Conservation (phyloP, 2,797 vertebrate genomes). For the Melopsittacus undulatus region DNA sequence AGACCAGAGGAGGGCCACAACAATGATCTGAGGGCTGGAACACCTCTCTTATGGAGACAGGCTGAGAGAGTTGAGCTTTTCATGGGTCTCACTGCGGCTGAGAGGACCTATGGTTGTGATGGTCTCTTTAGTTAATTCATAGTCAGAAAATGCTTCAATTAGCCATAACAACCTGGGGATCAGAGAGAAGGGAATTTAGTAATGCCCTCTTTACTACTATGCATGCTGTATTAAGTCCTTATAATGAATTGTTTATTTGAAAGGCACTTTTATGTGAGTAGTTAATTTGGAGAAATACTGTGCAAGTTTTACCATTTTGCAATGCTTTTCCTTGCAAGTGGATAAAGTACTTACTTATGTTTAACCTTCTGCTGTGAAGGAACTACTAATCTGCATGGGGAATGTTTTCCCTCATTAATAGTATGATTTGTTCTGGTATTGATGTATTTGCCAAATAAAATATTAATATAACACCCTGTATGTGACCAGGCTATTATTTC, state of each 20-base stretch:
- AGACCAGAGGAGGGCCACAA: neutral
- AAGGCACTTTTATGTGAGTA: neutral
- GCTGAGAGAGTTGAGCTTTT: neutral
- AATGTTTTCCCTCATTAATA: constrained; percentile 5
- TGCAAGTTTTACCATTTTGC: neutral
- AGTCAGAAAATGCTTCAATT: neutral
- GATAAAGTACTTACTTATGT: neutral
- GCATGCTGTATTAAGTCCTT: neutral
- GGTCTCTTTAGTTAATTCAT: neutral
- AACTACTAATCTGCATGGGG: neutral
- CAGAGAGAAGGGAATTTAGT: neutral
- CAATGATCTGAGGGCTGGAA: neutral
- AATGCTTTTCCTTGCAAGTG: neutral
- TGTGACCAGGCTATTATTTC: neutral
- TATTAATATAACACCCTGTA: neutral
- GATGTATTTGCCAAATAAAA: constrained; percentile 24
- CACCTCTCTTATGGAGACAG: neutral
- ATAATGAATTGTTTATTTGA: neutral
- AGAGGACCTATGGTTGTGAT: neutral
- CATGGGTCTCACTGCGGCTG: accelerated
- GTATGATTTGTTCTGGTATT: neutral
- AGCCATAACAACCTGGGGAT: neutral
- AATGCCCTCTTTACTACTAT: neutral
- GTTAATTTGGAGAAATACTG: neutral
- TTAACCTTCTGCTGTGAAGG: neutral